phyloP scores from a whole-genome alignment of 2,888 invertebrate species.

The Tortrix viridana region DNA sequence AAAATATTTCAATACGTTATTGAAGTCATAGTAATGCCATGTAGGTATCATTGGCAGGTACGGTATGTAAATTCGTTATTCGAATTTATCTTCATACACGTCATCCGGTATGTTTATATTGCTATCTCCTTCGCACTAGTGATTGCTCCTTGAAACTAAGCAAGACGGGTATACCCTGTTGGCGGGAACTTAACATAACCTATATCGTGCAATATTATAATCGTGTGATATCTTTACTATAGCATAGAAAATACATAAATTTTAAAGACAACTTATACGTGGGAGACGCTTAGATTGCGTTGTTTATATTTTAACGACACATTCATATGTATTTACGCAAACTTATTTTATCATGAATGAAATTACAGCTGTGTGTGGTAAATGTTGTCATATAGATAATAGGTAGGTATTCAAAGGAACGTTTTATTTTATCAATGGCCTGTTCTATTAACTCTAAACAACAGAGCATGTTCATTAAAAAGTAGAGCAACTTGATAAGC shows the following conservation, averaged over 20 bases:
- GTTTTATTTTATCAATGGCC: slow-evolving; percentile 16
- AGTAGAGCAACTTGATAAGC: slow-evolving; percentile 28
- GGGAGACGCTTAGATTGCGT: too few relatives aligned
- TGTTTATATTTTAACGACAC: too few relatives aligned
- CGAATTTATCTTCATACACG: slow-evolving; percentile 32
- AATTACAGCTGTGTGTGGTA: too few relatives aligned
- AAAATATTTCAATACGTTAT: not conserved
- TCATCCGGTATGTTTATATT: slow-evolving; percentile 34
- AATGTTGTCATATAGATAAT: too few relatives aligned
- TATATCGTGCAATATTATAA: slow-evolving; percentile 4
- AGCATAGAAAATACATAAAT: not conserved
- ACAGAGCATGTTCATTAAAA: slow-evolving; percentile 18
- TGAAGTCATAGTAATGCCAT: not conserved
- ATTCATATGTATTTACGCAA: too few relatives aligned
- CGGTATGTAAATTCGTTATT: slow-evolving; percentile 31
- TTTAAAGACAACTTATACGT: too few relatives aligned
- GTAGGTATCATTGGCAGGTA: too few relatives aligned
- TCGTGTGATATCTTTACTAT: not conserved
- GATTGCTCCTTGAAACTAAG: not conserved
- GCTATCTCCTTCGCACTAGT: slow-evolving; percentile 16
- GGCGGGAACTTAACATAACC: slow-evolving; percentile 38
- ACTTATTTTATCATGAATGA: too few relatives aligned
- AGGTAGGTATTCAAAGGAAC: not conserved
- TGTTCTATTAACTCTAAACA: slow-evolving; percentile 5
- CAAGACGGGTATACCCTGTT: slow-evolving; percentile 20